Conservation (phyloP, 1,140 invertebrate genomes). For the Geopemphigus sp. region DNA sequence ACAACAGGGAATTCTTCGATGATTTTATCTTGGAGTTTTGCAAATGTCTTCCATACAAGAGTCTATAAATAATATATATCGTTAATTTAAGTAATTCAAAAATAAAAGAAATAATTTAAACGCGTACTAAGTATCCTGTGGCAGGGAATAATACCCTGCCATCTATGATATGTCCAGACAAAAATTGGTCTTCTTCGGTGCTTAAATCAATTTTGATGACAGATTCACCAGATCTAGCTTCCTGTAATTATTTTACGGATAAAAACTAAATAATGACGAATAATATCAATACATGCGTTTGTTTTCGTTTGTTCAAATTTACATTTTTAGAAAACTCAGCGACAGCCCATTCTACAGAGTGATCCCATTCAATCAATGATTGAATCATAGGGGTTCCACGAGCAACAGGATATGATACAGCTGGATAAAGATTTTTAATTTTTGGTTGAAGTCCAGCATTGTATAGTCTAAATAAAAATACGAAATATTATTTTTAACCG, state of each 20-base stretch:
- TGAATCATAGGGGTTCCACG: slow-evolving; percentile 83
- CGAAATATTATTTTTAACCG: background rate
- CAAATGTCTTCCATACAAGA: slow-evolving; percentile 89
- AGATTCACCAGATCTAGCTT: slow-evolving; percentile 65
- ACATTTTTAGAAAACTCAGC: slow-evolving; percentile 65
- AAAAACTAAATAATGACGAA: background rate
- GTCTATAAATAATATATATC: slow-evolving; percentile 57
- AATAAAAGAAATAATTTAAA: background rate
- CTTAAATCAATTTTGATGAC: slow-evolving; percentile 76
- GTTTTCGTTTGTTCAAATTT: background rate
- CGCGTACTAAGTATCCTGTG: slow-evolving; percentile 82
- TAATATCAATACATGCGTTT: background rate
- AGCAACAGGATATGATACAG: slow-evolving; percentile 78
- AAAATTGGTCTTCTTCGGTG: slow-evolving; percentile 72
- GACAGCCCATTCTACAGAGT: slow-evolving; percentile 74
- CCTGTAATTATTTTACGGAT: slow-evolving; percentile 49
- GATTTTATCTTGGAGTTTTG: slow-evolving; percentile 74
- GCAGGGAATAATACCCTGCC: slow-evolving; percentile 94
- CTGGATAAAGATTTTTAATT: slow-evolving; percentile 70
- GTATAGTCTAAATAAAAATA: slow-evolving; percentile 63
- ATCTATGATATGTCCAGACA: slow-evolving; percentile 89
- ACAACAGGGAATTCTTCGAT: slow-evolving; percentile 75
- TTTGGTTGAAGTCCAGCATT: slow-evolving; percentile 75
- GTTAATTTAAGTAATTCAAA: background rate
- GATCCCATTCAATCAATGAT: slow-evolving; percentile 87